Evolutionary conservation across 2,113 vertebrate genomes (phyloP), one percentile per base, ranked within the genome.

Genomic region (Festucalex cinctus): DNA sequence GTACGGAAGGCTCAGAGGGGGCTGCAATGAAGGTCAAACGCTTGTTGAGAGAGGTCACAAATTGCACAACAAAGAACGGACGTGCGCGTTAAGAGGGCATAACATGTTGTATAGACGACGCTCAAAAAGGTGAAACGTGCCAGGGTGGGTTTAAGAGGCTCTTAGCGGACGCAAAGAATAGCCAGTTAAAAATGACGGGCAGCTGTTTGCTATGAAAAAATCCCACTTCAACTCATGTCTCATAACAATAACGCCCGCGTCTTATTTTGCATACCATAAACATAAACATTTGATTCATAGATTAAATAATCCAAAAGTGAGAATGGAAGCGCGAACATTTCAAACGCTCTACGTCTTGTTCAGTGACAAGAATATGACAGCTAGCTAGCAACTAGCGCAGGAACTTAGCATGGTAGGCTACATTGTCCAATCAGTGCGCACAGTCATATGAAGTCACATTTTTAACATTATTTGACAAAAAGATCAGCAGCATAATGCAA

Each of bases 11-110:
- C 74, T 86, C 81, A 83, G 37, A 73, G 62, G 13, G 41, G 43
- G 39, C 74, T 43, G 71, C 68, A 32, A n/a, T 51, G 48, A 85
- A 88, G 82, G 88, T 80, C 71, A 80, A 71, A 57, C 69, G 32
- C 37, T 76, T 60, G 24, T 16, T 3, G 1, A 54, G 1, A 59
- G 75, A 75, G 81, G 76, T 71, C 69, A 61, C 28, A 22, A 26
- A 49, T 20, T 72, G 49, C 68, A 74, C 74, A 75, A 82, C 75
- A 84, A 80, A 82, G 41, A 75, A 20, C 19, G 54, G 19, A 48
- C 39, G 22, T 9, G 3, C 9, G 22, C n/a, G 1, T 10, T n/a
- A 56, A 16, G 12, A 32, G 54, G 54, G 54, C 54, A 32, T 32
- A 32, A 57, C 54, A 32, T 57, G 54, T 57, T 22, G 26, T 57